A percentile compares a stretch with the other conserved stretches of the same genome.
Conservation (phyloP, 2,797 vertebrate genomes). For the Myotis pilosus region DNA sequence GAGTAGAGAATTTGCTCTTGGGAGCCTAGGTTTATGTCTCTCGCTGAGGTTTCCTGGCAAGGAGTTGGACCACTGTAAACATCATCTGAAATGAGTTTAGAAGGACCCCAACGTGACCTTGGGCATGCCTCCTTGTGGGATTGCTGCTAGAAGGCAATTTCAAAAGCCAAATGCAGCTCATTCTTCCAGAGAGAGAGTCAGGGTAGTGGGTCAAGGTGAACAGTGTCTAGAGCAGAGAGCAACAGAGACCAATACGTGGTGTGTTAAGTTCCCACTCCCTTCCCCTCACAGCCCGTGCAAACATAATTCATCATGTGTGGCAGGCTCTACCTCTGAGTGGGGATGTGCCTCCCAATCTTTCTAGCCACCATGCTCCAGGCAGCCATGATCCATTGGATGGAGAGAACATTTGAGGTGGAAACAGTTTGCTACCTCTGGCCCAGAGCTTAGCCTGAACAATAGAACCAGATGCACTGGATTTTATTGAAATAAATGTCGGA, state of each 20-base stretch:
- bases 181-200: neutral
- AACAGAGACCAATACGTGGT: neutral
- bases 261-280: too few relatives aligned
- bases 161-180: neutral
- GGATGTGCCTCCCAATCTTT: neutral
- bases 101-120: neutral
- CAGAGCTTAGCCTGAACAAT: neutral
- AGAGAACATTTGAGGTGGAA: slow-evolving; percentile 1
- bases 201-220: neutral
- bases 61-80: neutral
- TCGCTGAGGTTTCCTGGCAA: neutral
- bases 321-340: neutral
- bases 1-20: neutral
- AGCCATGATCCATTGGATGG: neutral
- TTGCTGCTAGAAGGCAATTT: neutral
- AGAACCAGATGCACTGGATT: neutral
- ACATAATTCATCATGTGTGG: neutral
- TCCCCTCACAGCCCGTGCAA: neutral
- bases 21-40: neutral
- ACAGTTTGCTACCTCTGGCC: neutral
- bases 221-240: neutral
- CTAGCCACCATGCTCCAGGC: neutral
- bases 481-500: slow-evolving; percentile 49
- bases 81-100: slow-evolving; percentile 8
- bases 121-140: neutral